Conservation (phyloP, 1,140 invertebrate genomes). For the Bradynema listronoti region DNA sequence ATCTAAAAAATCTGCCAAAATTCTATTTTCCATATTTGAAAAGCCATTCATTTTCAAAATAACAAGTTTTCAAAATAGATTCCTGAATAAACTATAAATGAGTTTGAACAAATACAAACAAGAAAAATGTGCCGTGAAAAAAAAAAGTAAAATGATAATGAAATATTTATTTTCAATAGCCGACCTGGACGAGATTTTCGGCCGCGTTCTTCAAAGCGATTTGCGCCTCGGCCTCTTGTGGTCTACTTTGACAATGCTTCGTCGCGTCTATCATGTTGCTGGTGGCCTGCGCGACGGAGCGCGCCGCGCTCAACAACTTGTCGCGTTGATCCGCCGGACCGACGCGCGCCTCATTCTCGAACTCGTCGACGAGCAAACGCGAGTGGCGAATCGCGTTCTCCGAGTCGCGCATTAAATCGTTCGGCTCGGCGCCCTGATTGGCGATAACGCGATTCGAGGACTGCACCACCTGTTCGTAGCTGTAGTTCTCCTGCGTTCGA, state of each 20-base stretch:
- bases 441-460: conserved; percentile 82
- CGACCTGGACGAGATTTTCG: conserved; percentile 72
- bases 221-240: conserved; percentile 75
- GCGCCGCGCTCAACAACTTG: conserved; percentile 77
- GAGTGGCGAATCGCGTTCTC: conserved; percentile 60
- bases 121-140: neutral
- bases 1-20: no score
- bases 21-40: no score
- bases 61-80: no score
- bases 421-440: conserved; percentile 62
- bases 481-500: conserved; percentile 53
- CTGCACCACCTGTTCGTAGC: conserved; percentile 57
- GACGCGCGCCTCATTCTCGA: conserved; percentile 78
- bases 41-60: no score
- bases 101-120: neutral
- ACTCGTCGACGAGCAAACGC: conserved; percentile 67
- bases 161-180: no score
- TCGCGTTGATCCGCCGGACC: conserved; percentile 79
- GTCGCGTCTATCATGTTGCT: conserved; percentile 85
- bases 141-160: neutral
- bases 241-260: conserved; percentile 76
- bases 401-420: conserved; percentile 87
- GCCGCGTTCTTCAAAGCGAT: conserved; percentile 76
- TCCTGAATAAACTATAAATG: no score
- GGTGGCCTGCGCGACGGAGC: conserved; percentile 83